A percentile compares a stretch with the other conserved stretches of the same genome.
phyloP scores from a whole-genome alignment of 2,888 invertebrate genomes.

The Ceraclea dissimilis region DNA sequence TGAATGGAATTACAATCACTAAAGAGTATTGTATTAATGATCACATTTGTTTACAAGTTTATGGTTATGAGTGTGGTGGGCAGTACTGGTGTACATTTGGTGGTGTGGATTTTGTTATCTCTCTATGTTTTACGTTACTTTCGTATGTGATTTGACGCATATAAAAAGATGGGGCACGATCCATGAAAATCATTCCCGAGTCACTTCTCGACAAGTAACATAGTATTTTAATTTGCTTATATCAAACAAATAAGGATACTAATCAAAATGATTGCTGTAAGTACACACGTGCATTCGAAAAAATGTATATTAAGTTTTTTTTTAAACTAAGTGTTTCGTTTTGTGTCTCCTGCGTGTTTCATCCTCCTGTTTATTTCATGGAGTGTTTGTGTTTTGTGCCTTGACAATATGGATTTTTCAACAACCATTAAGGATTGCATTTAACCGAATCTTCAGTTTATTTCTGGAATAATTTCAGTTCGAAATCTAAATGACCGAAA shows the following conservation, averaged over 20 bases:
- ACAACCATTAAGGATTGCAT: no score
- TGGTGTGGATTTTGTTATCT: slow-evolving; percentile 18
- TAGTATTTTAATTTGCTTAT: slow-evolving; percentile 3
- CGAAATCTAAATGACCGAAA: no score
- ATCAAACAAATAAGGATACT: slow-evolving; percentile 12
- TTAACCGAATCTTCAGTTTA: no score
- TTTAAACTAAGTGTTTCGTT: no score
- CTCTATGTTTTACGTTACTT: slow-evolving; percentile 20
- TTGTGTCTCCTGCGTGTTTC: no score
- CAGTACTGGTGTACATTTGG: slow-evolving; percentile 16
- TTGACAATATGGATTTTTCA: no score
- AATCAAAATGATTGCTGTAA: slow-evolving; percentile 14
- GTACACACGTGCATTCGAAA: not conserved
- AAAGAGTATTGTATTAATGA: not conserved
- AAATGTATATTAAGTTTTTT: no score
- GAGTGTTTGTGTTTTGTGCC: no score
- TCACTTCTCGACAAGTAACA: slow-evolving; percentile 19
- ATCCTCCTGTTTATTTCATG: no score
- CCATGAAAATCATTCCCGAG: slow-evolving; percentile 25
- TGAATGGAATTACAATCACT: not conserved
- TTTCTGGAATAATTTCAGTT: no score
- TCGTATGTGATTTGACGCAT: slow-evolving; percentile 26
- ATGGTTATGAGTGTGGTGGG: not conserved
- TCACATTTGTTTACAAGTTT: not conserved
- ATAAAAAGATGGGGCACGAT: slow-evolving; percentile 24